Evolutionary conservation across 2,797 vertebrate species (phyloP).

Genomic region (Urocyon cinereoargenteus): DNA sequence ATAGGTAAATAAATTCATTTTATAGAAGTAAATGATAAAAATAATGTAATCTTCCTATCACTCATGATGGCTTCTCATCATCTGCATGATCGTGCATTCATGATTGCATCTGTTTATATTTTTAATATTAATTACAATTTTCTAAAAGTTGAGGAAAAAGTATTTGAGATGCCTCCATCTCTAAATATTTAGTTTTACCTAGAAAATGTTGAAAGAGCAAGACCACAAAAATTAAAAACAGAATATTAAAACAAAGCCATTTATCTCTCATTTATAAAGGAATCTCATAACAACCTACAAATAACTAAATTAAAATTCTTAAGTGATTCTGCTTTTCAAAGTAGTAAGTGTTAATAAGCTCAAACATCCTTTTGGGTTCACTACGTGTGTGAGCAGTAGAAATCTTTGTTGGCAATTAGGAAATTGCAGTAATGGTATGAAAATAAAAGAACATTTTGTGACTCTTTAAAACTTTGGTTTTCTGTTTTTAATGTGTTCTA

Average conservation of each 20-base stretch:
- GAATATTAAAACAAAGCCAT: neutral
- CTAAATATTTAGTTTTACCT: neutral
- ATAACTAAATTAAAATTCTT: constrained; percentile 64
- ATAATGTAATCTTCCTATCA: neutral
- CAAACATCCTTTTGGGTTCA: neutral
- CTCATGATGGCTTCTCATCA: constrained; percentile 23
- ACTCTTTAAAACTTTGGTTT: constrained; percentile 60
- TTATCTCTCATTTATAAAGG: constrained; percentile 37
- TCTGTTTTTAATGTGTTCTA: constrained; percentile 66
- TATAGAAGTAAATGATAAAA: constrained; percentile 20
- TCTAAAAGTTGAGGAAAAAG: constrained; percentile 7
- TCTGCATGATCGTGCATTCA: neutral
- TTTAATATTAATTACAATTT: neutral
- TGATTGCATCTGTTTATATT: neutral
- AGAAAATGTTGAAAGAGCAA: neutral
- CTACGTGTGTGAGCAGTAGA: constrained; percentile 30
- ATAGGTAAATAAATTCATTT: neutral
- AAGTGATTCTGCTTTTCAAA: constrained; percentile 50
- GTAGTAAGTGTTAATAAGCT: constrained; percentile 51
- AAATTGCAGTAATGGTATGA: neutral
- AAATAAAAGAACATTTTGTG: constrained; percentile 57
- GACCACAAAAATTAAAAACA: constrained; percentile 39
- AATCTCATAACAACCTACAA: neutral
- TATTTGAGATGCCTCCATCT: neutral
- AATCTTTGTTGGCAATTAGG: constrained; percentile 57